Base-by-base conservation (phyloP, 2,113 vertebrate genomes). In the Pterophyllum scalare region DNA sequence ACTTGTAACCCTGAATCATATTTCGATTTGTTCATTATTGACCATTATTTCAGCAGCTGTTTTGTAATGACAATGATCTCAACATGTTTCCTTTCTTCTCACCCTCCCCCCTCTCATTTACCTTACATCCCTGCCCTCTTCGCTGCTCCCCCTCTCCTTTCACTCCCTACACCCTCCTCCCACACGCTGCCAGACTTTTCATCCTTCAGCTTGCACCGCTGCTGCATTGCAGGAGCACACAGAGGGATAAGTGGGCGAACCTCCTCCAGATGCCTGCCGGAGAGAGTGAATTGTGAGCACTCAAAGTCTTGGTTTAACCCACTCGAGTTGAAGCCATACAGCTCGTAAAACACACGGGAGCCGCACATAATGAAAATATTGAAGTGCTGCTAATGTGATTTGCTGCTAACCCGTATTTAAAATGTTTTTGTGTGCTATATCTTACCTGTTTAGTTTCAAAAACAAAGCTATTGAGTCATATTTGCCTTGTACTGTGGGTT, bases 211-310 rank as follows among this genome's bases (percentile, higher is more conserved):
- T 93, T 84, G 85, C 87, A 92, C 88, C 81, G 78, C 88, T 92
- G 93, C 87, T 93, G 94, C 94, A 87, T 83, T 93, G 91, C 91
- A 88, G 94, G 93, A 95, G 95, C 91, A 88, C 91, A 92, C 58
- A 79, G 85, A 93, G 92, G 35, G 87, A 80, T 84, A 86, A 92
- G 84, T 86, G 92, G 90, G 92, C 67, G 82, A 75, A 82, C 72
- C 87, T 59, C 87, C 80, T 93, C 91, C 91, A 88, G 93, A 88
- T 67, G 88, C 79, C 87, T 86, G 78, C 92, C 84, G 87, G 86
- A 88, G 87, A 89, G 91, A 81, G 92, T 86, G 89, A 85, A 89
- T 62, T 89, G 91, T 93, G 94, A 93, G 92, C 85, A 88, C 87
- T 85, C 87, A 83, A 84, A 86, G 90, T 93, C 89, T 91, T 80